These are phyloP conservation scores for Hoplodrina ambigua DNA, from an alignment of 2,888 invertebrate species.

Conservation along the genomic window DNA sequence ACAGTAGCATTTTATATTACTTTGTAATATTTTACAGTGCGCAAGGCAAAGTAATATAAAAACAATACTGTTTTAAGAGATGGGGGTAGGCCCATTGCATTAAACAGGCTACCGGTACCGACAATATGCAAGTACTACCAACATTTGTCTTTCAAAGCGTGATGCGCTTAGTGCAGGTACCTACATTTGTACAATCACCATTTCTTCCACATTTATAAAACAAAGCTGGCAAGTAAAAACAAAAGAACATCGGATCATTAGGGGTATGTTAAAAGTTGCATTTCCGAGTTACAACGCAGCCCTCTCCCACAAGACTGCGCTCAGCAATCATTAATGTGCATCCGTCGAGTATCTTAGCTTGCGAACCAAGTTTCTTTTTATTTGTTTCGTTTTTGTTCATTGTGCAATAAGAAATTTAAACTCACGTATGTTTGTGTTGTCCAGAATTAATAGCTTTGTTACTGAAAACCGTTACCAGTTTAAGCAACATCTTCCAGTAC, in stretches of 20 bases:
- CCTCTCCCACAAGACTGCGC: slow-evolving; percentile 16
- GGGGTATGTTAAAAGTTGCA: slow-evolving; percentile 58
- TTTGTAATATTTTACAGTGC: no score
- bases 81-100: no score
- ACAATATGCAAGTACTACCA: neutral
- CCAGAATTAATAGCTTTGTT: slow-evolving; percentile 11
- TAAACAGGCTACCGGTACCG: no score
- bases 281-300: slow-evolving; percentile 30
- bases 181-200: slow-evolving; percentile 15
- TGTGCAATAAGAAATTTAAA: slow-evolving; percentile 12
- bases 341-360: slow-evolving; percentile 33
- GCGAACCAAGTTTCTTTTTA: slow-evolving; percentile 14
- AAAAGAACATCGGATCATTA: slow-evolving; percentile 54
- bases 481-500: neutral
- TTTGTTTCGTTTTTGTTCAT: slow-evolving; percentile 4
- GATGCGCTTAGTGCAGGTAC: neutral
- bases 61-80: no score
- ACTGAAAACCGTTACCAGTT: neutral
- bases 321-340: slow-evolving; percentile 57
- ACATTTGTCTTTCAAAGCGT: neutral
- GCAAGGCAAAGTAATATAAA: no score
- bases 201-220: slow-evolving; percentile 39
- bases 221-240: slow-evolving; percentile 27
- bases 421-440: neutral
- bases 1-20: no score